phyloP scores from a whole-genome alignment of 2,797 vertebrate genomes.

The Aeoliscus strigatus region DNA sequence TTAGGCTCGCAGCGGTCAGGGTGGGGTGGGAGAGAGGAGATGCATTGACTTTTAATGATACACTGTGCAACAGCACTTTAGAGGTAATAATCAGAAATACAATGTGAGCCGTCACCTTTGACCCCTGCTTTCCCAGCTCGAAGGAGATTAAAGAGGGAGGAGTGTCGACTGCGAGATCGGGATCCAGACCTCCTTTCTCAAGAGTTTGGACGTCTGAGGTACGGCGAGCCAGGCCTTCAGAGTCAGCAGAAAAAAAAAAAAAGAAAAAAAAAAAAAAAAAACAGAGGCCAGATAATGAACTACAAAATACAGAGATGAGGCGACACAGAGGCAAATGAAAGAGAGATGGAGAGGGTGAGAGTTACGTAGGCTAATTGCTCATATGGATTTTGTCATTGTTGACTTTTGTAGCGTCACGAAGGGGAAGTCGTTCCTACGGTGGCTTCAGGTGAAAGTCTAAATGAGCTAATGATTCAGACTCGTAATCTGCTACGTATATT shows the following conservation, averaged over 20 bases:
- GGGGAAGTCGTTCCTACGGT: conserved; percentile 44
- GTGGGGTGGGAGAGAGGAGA: conserved; percentile 23
- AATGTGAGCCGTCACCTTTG: conserved; percentile 53
- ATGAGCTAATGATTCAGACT: conserved; percentile 61
- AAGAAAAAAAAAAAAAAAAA: conserved; percentile 7
- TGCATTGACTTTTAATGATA: conserved; percentile 67
- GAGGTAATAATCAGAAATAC: conserved; percentile 63
- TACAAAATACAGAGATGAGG: conserved; percentile 23
- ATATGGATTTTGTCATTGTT: conserved; percentile 66
- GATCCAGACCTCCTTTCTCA: conserved; percentile 28
- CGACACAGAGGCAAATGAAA: conserved; percentile 4
- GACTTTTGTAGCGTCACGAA: conserved; percentile 51
- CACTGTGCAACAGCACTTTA: conserved; percentile 54
- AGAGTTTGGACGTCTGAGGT: conserved; percentile 26
- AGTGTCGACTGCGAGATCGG: conserved; percentile 7
- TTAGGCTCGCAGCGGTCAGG: conserved; percentile 21
- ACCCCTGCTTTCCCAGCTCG: conserved; percentile 1
- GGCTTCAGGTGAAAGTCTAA: conserved; percentile 55
- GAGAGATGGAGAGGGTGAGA: conserved; percentile 32
- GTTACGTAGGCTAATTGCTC: conserved; percentile 55
- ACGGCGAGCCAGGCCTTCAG: conserved; percentile 16
- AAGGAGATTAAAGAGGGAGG: conserved; percentile 11
- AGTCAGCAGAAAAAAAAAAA: conserved; percentile 22
- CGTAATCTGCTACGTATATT: conserved; percentile 58
- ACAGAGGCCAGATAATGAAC: conserved; percentile 40